These are phyloP conservation scores for Sporophila hypoxantha DNA, from an alignment of 2,113 vertebrate species.

Conservation along the genomic window DNA sequence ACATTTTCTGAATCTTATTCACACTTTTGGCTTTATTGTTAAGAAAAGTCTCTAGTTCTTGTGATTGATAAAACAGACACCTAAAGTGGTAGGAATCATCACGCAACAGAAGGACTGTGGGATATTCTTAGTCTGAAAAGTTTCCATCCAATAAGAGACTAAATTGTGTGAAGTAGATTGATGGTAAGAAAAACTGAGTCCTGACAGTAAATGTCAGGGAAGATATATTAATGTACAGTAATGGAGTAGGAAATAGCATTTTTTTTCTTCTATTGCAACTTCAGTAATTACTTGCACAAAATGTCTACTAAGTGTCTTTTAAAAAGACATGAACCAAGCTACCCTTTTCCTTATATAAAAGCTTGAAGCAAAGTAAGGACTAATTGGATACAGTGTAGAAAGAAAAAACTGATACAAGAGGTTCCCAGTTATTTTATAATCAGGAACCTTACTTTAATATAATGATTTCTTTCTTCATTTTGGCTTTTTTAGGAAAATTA, in stretches of 20 bases:
- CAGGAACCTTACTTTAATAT: not conserved
- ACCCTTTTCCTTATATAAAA: not conserved
- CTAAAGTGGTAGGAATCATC: not conserved
- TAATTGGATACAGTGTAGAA: conserved; percentile 16
- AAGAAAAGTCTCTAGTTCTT: not conserved
- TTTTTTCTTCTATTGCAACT: not conserved
- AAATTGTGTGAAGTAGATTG: conserved; percentile 9
- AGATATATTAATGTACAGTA: conserved; percentile 5
- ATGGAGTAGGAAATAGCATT: not conserved
- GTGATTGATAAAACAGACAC: not conserved
- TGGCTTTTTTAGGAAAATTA: not conserved
- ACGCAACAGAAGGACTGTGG: not conserved
- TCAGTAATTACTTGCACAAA: conserved; percentile 23
- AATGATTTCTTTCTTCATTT: not conserved
- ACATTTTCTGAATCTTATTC: not conserved
- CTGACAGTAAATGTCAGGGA: conserved; percentile 45
- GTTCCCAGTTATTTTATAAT: not conserved
- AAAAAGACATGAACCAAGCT: not conserved
- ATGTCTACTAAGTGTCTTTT: conserved; percentile 15
- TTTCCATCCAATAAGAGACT: not conserved
- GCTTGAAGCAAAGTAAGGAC: not conserved
- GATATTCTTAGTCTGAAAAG: not conserved
- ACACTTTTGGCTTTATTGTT: not conserved
- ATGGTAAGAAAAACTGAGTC: conserved; percentile 31
- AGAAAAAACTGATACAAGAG: not conserved